Base-by-base conservation (phyloP, 2,797 vertebrate genomes). In the Enteromius unitaeniatus region DNA sequence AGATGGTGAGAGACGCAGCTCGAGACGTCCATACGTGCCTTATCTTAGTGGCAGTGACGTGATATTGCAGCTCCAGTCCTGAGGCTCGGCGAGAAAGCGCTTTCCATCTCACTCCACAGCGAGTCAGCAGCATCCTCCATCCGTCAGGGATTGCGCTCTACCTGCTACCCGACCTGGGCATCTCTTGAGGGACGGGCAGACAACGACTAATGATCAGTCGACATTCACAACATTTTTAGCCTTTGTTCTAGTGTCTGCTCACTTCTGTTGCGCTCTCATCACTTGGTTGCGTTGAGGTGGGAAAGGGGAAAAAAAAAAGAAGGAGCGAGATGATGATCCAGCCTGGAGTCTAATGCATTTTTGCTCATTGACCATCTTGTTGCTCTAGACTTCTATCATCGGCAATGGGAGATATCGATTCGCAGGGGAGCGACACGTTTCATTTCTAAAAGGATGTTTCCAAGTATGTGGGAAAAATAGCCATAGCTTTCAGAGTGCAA, bases 401-500 rank as follows among this genome's bases (percentile, higher is more conserved):
- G 91, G 96, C 95, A 95, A 98, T 98, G 98, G 97, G 95, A 97
- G 96, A 93, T 94, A 94, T 95, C 90, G 95, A 94, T 93, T 95
- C 94, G 93, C 91, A 93, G 93, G 95, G 96, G 94, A 95, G 95
- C 93, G 93, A 92, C 93, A 92, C 92, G 91, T 91, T 93, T 93
- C 89, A 91, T 94, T 93, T 92, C 93, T 95, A 92, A 95, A 53
- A 95, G 94, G 93, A 95, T 95, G 96, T 93, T 95, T 95, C 95
- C 95, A 96, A 96, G 96, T 95, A 96, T 95, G 96, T 95, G 97
- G 97, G 96, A 94, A 95, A 96, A 96, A 97, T 95, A 98, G 97
- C 96, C 97, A 95, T 96, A 96, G 97, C 95, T 96, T 97, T 96
- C 96, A 96, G 96, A 97, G 97, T 96, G 97, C 96, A 98, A 98